Evolutionary conservation across 2,113 vertebrate genomes (phyloP), one percentile per base, ranked within the genome.

Genomic region (Podilymbus podiceps): DNA sequence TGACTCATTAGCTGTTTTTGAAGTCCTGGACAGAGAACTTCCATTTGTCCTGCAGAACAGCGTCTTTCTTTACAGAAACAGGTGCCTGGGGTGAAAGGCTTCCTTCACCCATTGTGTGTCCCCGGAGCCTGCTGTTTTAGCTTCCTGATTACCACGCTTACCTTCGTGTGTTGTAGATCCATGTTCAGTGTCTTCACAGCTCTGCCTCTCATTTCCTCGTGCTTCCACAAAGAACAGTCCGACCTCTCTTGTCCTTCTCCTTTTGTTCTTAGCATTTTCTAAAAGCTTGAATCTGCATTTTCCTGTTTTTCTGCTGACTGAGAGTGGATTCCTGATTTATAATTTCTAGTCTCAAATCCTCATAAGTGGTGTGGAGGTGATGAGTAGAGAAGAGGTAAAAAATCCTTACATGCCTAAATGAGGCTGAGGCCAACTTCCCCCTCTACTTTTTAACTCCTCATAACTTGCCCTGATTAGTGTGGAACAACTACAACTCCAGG

Each of bases 211-310:
- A 11, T 63, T 91, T 80, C 14, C 18, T 88, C 9, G 11, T 55
- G 25, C 11, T 88, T 90, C 52, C 1, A 1, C 40, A 38, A 53
- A 66, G 46, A 93, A 28, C 23, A 55, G 16, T 52, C 55, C 90
- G 64, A 92, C 72, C 85, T 93, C 33, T 1, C 49, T 93, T 92
- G 52, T 84, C 55, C 42, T 93, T 55, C 83, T 3, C 10, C 71
- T 85, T 89, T 77, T 90, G 31, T 92, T 96, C 71, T 76, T 76
- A 35, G 46, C 24, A 40, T 68, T 90, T 97, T 90, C 44, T 22
- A 56, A 55, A 85, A 67, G 22, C 72, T 93, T 85, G 52, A 77
- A 77, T 47, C 83, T 93, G 59, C 35, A 49, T 67, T 93, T 79
- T 12, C 5, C 24, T 78, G 12, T 3, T 74, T 85, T 92, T 90